Evolutionary conservation across 2,888 invertebrate species (phyloP), one percentile per base, ranked within the genome.

Genomic region (Tubulanus polymorphus): DNA sequence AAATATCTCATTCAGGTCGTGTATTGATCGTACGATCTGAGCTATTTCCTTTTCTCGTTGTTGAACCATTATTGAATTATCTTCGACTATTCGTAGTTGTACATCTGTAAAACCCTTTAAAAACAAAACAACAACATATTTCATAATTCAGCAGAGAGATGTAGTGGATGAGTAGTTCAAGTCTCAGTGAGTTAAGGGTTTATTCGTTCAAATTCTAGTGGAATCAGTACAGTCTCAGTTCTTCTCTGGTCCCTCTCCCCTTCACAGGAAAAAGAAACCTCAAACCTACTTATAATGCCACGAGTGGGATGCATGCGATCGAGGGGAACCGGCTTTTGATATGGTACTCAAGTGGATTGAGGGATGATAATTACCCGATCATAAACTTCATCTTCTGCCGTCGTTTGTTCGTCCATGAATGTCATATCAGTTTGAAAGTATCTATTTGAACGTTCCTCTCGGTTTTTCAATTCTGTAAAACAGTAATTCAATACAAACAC

Each of bases 1-100:
- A 75, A 96, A 96, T 61, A 99, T 89, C 63, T 92, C 89, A 76
- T 96, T 95, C 61, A 99, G 84, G 78, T 99, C 96, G 12, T 72
- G 73, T 55, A 79, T 96, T 1, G 93, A 94, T 65, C 88, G 86
- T 0, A 96, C 92, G 56, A 99, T 91, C 72, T 90, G 88, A 51
- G 88, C 88, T 0, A 96, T 93, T 81, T 96, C 93, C 66, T 88
- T 85, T 56, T 77, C 78, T 51, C 79, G 62, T 46, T 75, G 70
- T 52, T 71, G 67, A 2, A 78, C 72, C 28, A 65, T 25, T 15
- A 57, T 41, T 26, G 72, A 62, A 61, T 78, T 79, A 37, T 78
- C 75, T 74, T 93, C 93, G 67, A 94, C 90, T 73, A 91, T 87
- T 61, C 93, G 85, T 53, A 94, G 78, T 69, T 94, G 93, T 37